Base-by-base conservation (phyloP, 23 tunicate genomes). In the Clavelina lepadiformis region DNA sequence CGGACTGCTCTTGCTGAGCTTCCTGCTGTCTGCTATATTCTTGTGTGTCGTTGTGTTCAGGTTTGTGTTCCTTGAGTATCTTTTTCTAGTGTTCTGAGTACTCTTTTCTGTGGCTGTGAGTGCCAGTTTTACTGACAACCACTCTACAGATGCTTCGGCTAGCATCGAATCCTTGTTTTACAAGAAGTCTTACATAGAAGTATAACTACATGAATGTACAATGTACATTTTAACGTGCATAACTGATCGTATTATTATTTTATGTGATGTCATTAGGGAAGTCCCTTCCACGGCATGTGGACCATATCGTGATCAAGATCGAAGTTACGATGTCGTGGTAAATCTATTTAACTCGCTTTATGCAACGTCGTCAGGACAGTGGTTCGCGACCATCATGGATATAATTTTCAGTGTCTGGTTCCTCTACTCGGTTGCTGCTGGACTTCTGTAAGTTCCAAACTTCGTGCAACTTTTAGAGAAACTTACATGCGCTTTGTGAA, bases 261-360 rank as follows among this genome's bases (percentile, higher is more conserved):
- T n/a, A n/a, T n/a, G n/a, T n/a, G n/a, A n/a, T n/a, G n/a, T n/a
- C n/a, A n/a, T n/a, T 58, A 79, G 85, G 38, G 57, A 63, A 33
- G 63, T 33, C 0, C 96, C 96, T 24, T 88, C 96, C 1, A 44
- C 27, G 11, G 53, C 37, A 26, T 88, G 96, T 62, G 96, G 96
- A 2, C 96, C 96, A 25, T 88, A 55, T 64, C 58, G 96, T 5
- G 88, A 78, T 1, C 28, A 53, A 31, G 33, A 52, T 41, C 55
- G 72, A 18, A 53, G 80, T 15, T 88, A 88, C 71, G 82, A 80
- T 38, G 77, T 67, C 36, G 59, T 80, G n/a, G 45, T 80, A 2
- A 18, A 8, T 5, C 51, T 20, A 31, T 25, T 80, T 15, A 44
- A 74, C 33, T 23, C 44, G 38, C 64, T 81, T 21, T 58, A 58